Conservation (phyloP, 2,797 vertebrate genomes). For the Ataeniobius toweri region DNA sequence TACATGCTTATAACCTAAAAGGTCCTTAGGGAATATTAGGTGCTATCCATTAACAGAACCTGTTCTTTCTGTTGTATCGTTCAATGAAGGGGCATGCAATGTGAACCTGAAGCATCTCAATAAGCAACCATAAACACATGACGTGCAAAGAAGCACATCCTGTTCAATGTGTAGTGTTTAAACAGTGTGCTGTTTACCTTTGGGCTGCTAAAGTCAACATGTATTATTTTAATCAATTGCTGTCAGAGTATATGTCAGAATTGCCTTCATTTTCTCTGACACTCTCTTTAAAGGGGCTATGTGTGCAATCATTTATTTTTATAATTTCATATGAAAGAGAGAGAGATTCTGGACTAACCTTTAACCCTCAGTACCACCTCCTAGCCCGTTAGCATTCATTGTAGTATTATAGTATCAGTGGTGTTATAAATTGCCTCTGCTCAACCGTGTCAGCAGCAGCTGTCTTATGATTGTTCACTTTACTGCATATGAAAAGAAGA, state of each 20-base stretch:
- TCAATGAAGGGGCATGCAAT: slow-evolving; percentile 6
- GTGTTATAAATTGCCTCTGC: neutral
- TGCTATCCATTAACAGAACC: slow-evolving; percentile 28
- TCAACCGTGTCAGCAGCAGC: neutral
- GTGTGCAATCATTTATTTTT: neutral
- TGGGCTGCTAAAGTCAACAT: neutral
- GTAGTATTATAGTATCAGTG: neutral
- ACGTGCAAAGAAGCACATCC: neutral
- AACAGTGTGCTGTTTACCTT: slow-evolving; percentile 1
- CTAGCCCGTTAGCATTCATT: neutral
- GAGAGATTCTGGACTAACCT: neutral
- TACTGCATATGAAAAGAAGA: neutral
- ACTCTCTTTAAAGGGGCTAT: neutral
- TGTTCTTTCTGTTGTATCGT: slow-evolving; percentile 1
- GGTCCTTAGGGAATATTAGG: slow-evolving; percentile 25
- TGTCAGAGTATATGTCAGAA: neutral
- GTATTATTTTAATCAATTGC: neutral
- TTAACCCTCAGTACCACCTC: neutral
- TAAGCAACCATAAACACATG: slow-evolving; percentile 2
- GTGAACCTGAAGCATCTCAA: slow-evolving; percentile 4
- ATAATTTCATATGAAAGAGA: neutral
- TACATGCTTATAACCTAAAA: slow-evolving; percentile 7
- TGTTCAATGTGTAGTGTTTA: slow-evolving; percentile 11
- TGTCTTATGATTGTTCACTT: neutral
- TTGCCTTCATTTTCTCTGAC: neutral